Conservation (phyloP, 2,797 vertebrate species). For the Clarias fuscus region DNA sequence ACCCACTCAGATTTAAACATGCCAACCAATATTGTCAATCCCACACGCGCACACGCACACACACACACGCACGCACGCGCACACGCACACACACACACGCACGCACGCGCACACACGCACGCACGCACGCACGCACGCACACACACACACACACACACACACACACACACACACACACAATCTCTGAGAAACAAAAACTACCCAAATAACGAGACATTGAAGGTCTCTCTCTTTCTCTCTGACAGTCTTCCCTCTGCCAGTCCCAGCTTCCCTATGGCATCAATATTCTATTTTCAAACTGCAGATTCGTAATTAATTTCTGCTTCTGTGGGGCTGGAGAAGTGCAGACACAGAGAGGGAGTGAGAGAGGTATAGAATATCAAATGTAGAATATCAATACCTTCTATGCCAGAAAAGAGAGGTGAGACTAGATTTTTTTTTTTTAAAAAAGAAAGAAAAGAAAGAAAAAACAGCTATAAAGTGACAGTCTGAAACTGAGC, state of each 20-base stretch:
- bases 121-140: neutral
- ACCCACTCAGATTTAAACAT: neutral
- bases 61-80: neutral
- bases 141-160: neutral
- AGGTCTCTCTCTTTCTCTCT: neutral
- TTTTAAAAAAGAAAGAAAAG: neutral
- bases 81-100: neutral
- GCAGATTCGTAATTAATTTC: constrained; percentile 54
- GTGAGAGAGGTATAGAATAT: constrained; percentile 40
- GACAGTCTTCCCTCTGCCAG: neutral
- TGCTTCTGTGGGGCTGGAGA: constrained; percentile 41
- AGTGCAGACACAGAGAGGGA: neutral
- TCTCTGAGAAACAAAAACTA: neutral
- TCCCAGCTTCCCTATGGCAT: constrained; percentile 39
- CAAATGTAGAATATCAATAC: constrained; percentile 50
- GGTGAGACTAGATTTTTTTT: neutral
- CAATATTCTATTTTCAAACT: constrained; percentile 55
- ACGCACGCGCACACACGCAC: neutral
- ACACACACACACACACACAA: neutral
- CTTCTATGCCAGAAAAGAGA: constrained; percentile 21
- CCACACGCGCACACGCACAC: neutral
- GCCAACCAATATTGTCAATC: neutral
- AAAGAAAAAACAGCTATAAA: neutral
- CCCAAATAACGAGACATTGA: neutral
- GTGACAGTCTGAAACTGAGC: neutral